Percentiles rank a stretch among this genome's conserved stretches.
Evolutionary conservation across 2,113 vertebrate species (phyloP).

Genomic region (Heloderma charlesbogerti): DNA sequence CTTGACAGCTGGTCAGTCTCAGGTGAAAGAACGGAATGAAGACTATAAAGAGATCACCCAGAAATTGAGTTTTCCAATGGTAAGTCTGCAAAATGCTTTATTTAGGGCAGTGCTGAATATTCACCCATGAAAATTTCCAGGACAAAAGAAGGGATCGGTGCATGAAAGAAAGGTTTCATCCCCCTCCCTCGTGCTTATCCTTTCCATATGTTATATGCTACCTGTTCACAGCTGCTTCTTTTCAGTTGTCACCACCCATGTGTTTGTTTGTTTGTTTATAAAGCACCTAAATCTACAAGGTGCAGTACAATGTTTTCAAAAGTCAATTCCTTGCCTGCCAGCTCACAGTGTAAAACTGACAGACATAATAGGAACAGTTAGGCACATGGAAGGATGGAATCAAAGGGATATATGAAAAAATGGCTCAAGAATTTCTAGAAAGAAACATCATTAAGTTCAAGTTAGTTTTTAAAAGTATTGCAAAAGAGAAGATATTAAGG

Average conservation of each 20-base stretch:
- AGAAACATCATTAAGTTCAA: background rate
- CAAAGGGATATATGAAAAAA: background rate
- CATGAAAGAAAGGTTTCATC: background rate
- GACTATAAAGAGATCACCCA: constrained; percentile 86
- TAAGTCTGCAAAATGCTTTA: constrained; percentile 48
- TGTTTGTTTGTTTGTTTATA: background rate
- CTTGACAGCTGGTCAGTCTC: constrained; percentile 84
- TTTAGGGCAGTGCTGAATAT: background rate
- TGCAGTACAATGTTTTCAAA: background rate
- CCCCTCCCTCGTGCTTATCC: background rate
- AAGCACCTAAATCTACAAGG: background rate
- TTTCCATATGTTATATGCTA: background rate
- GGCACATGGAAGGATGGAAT: background rate
- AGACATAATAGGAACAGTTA: background rate
- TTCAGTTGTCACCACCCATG: too few relatives aligned
- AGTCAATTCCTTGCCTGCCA: background rate
- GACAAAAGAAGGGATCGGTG: background rate
- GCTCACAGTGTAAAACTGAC: background rate
- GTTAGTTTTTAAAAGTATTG: background rate
- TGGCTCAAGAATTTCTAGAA: background rate
- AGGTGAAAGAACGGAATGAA: constrained; percentile 85
- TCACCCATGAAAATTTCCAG: background rate
- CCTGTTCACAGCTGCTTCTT: background rate
- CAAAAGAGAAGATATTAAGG: background rate
- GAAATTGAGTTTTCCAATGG: constrained; percentile 83